Percentiles rank a stretch among this genome's conserved stretches.
Conservation (phyloP, 2,113 vertebrate species). For the Orientallactaga bullata region DNA sequence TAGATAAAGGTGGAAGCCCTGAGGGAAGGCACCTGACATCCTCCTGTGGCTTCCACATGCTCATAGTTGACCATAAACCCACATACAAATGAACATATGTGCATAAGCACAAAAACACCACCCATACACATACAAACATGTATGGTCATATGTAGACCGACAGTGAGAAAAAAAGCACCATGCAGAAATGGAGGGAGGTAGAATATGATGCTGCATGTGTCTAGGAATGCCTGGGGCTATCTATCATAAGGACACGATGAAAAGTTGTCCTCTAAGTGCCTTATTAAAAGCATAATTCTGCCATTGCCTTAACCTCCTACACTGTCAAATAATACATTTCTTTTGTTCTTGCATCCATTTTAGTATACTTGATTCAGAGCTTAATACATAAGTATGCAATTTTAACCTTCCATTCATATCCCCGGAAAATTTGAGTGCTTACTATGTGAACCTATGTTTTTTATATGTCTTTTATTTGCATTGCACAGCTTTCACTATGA, state of each 20-base stretch:
- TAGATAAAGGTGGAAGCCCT: no score
- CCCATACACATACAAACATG: no score
- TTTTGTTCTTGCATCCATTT: neutral
- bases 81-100: no score
- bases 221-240: accelerated
- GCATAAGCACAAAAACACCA: no score
- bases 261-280: neutral
- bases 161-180: accelerated
- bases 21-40: no score
- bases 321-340: neutral
- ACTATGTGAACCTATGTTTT: neutral
- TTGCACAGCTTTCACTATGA: neutral
- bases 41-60: no score
- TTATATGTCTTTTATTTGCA: neutral
- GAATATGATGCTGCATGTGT: accelerated
- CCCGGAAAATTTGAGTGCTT: neutral
- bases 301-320: neutral
- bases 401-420: neutral
- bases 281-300: neutral
- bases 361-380: neutral
- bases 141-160: neutral
- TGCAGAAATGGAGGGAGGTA: accelerated
- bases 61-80: no score
- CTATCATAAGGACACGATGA: accelerated
- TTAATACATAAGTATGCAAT: neutral